Evolutionary conservation across 2,113 vertebrate species (phyloP).

Genomic region (Onychostoma macrolepis): DNA sequence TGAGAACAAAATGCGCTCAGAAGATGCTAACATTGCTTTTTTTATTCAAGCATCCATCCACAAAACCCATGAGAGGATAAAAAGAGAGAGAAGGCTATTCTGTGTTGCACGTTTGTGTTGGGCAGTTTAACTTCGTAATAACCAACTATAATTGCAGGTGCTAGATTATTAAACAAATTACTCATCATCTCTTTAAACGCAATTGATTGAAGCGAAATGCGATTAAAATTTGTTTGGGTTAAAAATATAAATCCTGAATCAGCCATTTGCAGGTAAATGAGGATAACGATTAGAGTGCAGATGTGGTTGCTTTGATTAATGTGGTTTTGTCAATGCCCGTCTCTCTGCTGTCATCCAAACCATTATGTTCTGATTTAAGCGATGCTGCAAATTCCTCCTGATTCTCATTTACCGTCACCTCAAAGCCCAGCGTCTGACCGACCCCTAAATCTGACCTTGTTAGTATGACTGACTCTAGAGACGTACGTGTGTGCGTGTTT

Average conservation of each 20-base stretch:
- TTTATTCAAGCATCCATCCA: neutral
- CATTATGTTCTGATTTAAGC: slow-evolving; percentile 48
- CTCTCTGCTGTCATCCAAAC: slow-evolving; percentile 40
- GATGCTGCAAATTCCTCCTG: slow-evolving; percentile 31
- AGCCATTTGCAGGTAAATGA: slow-evolving; percentile 51
- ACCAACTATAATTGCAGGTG: neutral
- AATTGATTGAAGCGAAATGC: slow-evolving; percentile 33
- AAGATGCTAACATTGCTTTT: neutral
- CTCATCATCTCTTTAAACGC: slow-evolving; percentile 43
- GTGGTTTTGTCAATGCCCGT: slow-evolving; percentile 38
- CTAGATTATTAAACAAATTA: slow-evolving; percentile 41
- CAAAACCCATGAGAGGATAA: neutral
- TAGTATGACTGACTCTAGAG: slow-evolving; percentile 18
- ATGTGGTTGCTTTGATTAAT: slow-evolving; percentile 45
- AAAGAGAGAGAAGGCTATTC: neutral
- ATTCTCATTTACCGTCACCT: slow-evolving; percentile 38
- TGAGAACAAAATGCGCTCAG: neutral
- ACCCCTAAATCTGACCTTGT: slow-evolving; percentile 47
- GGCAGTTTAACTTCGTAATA: slow-evolving; percentile 12
- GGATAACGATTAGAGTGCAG: slow-evolving; percentile 46
- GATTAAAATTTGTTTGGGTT: slow-evolving; percentile 42
- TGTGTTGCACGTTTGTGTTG: neutral
- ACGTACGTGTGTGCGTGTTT: neutral
- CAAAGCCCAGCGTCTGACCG: slow-evolving; percentile 17
- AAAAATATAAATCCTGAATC: slow-evolving; percentile 47